phyloP scores from a whole-genome alignment of 1,140 invertebrate genomes.

The Macrocentrus cingulum region DNA sequence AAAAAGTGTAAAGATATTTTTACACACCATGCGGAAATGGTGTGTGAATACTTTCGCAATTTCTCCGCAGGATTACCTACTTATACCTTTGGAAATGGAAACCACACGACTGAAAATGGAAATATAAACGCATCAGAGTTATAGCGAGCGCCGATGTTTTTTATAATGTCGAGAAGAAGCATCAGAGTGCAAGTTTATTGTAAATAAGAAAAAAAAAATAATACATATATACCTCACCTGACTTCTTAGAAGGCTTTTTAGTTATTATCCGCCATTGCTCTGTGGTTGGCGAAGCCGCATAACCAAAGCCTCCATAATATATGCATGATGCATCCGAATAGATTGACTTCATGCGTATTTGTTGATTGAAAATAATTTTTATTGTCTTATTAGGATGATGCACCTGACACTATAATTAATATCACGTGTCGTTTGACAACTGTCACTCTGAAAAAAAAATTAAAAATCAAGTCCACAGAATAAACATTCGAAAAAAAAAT shows the following conservation, averaged over 20 bases:
- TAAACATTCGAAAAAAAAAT: too few species aligned
- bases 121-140: background rate
- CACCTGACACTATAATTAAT: background rate
- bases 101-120: background rate
- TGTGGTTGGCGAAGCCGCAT: constrained; percentile 22
- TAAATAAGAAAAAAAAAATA: constrained; percentile 12
- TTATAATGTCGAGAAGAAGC: background rate
- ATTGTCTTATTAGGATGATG: background rate
- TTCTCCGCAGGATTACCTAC: background rate
- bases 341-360: constrained; percentile 10
- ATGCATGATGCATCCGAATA: constrained; percentile 15
- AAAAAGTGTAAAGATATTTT: too few species aligned
- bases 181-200: background rate
- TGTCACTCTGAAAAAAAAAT: too few species aligned
- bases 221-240: constrained; percentile 16
- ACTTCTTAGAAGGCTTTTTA: constrained; percentile 19
- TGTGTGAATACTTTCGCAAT: background rate
- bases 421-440: background rate
- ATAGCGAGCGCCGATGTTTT: background rate
- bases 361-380: constrained; percentile 2
- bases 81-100: background rate
- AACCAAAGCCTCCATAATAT: constrained; percentile 10
- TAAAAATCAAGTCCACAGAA: too few species aligned
- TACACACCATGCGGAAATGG: background rate
- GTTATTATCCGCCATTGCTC: constrained; percentile 25